phyloP scores from a whole-genome alignment of 2,797 vertebrate species.

The Melanotaenia parkinsoni region DNA sequence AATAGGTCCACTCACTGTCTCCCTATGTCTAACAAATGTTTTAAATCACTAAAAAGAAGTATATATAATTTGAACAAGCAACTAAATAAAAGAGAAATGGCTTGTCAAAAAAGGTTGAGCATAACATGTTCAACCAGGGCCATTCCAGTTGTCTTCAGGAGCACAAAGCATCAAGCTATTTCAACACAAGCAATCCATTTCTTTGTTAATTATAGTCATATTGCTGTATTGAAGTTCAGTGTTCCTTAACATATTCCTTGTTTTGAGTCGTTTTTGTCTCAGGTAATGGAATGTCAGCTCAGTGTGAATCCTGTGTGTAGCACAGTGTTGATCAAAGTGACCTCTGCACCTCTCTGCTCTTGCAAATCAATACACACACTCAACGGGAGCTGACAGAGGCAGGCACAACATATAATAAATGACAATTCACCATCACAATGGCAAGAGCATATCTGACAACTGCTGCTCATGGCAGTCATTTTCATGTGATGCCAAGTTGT shows the following conservation, averaged over 20 bases:
- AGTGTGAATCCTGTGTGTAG: slow-evolving; percentile 84
- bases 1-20: slow-evolving; percentile 16
- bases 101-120: slow-evolving; percentile 79
- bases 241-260: slow-evolving; percentile 90
- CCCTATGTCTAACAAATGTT: slow-evolving; percentile 17
- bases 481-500: slow-evolving; percentile 87
- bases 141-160: slow-evolving; percentile 66
- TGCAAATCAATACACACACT: slow-evolving; percentile 90
- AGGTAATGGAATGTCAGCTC: slow-evolving; percentile 93
- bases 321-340: slow-evolving; percentile 93
- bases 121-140: slow-evolving; percentile 77
- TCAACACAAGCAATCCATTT: slow-evolving; percentile 76
- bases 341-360: slow-evolving; percentile 86
- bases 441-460: slow-evolving; percentile 88
- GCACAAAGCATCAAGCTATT: slow-evolving; percentile 71
- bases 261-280: slow-evolving; percentile 84
- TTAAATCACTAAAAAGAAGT: slow-evolving; percentile 36
- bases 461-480: slow-evolving; percentile 88
- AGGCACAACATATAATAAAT: slow-evolving; percentile 92
- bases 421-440: slow-evolving; percentile 85
- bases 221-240: slow-evolving; percentile 82
- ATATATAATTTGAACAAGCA: slow-evolving; percentile 67
- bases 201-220: slow-evolving; percentile 91
- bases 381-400: slow-evolving; percentile 87
- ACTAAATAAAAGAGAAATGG: neutral